Evolutionary conservation across 2,797 vertebrate species (phyloP).

Genomic region (Cephalopachus bancanus): DNA sequence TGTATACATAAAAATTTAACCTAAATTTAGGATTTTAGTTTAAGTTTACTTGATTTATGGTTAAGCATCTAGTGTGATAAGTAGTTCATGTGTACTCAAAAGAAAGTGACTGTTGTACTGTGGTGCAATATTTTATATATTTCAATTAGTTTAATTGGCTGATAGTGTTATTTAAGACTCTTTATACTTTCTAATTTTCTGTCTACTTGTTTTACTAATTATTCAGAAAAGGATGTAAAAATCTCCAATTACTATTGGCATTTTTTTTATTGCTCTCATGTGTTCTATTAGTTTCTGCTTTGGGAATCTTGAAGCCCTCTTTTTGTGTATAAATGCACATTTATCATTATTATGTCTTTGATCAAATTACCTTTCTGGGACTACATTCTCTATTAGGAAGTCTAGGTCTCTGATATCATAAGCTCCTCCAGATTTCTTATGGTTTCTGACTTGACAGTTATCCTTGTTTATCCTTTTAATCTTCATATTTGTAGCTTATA

Average conservation of each 20-base stretch:
- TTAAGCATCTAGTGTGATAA: not conserved
- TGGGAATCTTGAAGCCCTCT: not conserved
- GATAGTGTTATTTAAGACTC: not conserved
- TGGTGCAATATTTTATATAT: not conserved
- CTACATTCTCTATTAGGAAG: not conserved
- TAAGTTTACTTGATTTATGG: conserved; percentile 7
- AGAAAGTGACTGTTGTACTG: not conserved
- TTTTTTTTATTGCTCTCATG: not conserved
- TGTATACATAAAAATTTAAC: not conserved
- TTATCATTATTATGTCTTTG: not conserved
- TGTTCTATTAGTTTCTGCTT: not conserved
- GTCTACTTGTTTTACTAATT: not conserved
- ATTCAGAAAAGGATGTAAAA: not conserved
- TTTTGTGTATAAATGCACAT: not conserved
- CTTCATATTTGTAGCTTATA: not conserved
- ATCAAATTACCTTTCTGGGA: not conserved
- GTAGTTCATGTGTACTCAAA: not conserved
- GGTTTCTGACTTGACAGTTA: not conserved
- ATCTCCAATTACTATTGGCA: not conserved
- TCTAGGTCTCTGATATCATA: not conserved
- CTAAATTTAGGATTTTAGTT: not conserved
- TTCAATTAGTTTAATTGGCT: conserved; percentile 12
- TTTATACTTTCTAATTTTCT: not conserved
- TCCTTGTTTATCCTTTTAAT: not conserved
- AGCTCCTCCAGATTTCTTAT: not conserved